Base-by-base conservation (phyloP, 2,888 invertebrate genomes). In the Ceramica pisi region DNA sequence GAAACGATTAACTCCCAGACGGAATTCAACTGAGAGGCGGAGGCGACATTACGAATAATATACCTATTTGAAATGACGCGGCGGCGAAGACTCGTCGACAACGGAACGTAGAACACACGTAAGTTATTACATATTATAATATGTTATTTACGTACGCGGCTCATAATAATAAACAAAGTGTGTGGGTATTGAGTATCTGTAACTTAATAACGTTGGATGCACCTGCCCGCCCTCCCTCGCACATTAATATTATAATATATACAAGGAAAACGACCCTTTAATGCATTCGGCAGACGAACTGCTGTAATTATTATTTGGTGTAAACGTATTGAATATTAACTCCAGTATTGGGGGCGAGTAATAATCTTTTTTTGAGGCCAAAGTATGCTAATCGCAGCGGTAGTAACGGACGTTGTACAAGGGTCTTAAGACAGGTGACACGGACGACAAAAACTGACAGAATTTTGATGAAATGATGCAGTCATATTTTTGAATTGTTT, bases 301-400 rank as follows among this genome's bases (percentile, higher is more conserved):
- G 87, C 86, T 82, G 92, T 94, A 94, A 94, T 95, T 94, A 95
- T 94, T 92, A 94, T 95, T 95, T 93, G 92, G 95, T 95, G 94
- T 93, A 94, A 95, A 94, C 90, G 94, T 94, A 95, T 94, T 93
- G 94, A 94, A 94, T 94, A 93, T 94, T 94, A 92, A 92, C 89
- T 86, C 86, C 76, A 78, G 88, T 90, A 91, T 91, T 89, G 91
- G 92, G 92, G 92, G 89, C 88, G 90, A 91, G 90, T 88, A 88
- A 89, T 90, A 91, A 92, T 92, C 89, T 93, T 93, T 94, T 93
- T 93, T 92, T 92, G 87, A 82, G 87, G 87, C 87, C 82, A 87
- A 90, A 90, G 92, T 94, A 95, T 94, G 94, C 92, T 94, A 94
- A 94, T 94, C 90, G 82, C 75, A 75, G 84, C 78, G 83, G 84